Conservation (phyloP, 2,113 vertebrate species). For the Phalacrocorax brasilianus region DNA sequence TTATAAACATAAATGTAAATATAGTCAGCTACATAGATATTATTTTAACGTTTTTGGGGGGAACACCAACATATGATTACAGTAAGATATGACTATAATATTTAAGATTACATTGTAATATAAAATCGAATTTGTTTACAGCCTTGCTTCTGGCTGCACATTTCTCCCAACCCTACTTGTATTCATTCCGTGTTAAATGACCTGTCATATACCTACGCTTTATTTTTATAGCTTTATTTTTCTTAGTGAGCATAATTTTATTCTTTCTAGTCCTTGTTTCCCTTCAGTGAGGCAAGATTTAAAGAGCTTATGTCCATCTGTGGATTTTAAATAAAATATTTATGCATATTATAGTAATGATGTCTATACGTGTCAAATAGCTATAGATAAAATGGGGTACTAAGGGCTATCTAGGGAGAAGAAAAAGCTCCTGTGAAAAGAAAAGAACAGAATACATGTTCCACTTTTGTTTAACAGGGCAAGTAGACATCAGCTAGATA, state of each 20-base stretch:
- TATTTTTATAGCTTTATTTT: not conserved
- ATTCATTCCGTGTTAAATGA: not conserved
- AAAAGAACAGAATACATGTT: not conserved
- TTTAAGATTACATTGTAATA: not conserved
- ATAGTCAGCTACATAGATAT: not conserved
- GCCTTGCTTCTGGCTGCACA: accelerated
- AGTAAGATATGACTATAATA: not conserved
- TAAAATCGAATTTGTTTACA: not conserved
- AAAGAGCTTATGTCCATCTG: not conserved
- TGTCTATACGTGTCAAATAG: not conserved
- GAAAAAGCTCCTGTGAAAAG: not conserved
- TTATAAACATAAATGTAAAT: not conserved
- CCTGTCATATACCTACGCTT: not conserved
- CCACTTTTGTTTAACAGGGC: not conserved
- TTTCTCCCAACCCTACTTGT: not conserved
- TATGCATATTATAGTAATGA: not conserved
- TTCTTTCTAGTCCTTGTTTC: not conserved
- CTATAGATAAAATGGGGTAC: not conserved
- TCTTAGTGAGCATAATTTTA: not conserved
- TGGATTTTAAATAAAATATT: not conserved
- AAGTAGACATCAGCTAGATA: not conserved
- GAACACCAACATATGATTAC: not conserved
- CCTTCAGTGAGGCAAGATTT: not conserved
- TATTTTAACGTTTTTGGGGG: not conserved
- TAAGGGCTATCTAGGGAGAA: not conserved